Evolutionary conservation across 1,140 invertebrate genomes (phyloP), one percentile per base, ranked within the genome.

Genomic region (Idris sp.): DNA sequence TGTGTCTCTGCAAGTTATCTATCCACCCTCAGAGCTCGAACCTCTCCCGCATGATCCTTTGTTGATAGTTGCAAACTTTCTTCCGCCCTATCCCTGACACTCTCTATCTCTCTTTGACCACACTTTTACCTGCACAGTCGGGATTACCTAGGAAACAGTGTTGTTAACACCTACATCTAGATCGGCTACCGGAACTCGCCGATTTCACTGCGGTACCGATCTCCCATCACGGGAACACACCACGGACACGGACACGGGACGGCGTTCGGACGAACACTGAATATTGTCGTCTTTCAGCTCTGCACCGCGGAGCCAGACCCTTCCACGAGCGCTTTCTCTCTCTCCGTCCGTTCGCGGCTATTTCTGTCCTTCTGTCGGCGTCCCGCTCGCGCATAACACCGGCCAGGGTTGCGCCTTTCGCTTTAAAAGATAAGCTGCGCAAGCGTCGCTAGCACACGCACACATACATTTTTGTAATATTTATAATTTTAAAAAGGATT

Each of bases 241-340:
- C 72, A 76, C 80, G 68, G 59, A 82, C n/a, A 83, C 79, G 74
- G 72, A 79, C n/a, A 79, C 81, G 78, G 80, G 76, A 72, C 81
- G 83, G 84, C 83, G 81, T 79, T 83, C 83, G 81, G 82, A 79
- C 81, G 80, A 84, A 83, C 81, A 86, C 86, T 87, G 83, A 82
- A 79, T 74, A 76, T 79, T n/a, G n/a, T n/a, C n/a, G n/a, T n/a
- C n/a, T n/a, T n/a, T n/a, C n/a, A n/a, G n/a, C n/a, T n/a, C n/a
- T n/a, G n/a, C n/a, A n/a, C n/a, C n/a, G n/a, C n/a, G n/a, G n/a
- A n/a, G n/a, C n/a, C n/a, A 74, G 58, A 69, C 69, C 77, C 71
- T 69, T 65, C 61, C 59, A 58, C 44, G 10, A n/a, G n/a, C 6
- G 49, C 53, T 51, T 62, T 59, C 59, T 51, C 65, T 61, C 64